Evolutionary conservation across 2,888 invertebrate species (phyloP).

Genomic region (Rhimphoctona megacephalus): DNA sequence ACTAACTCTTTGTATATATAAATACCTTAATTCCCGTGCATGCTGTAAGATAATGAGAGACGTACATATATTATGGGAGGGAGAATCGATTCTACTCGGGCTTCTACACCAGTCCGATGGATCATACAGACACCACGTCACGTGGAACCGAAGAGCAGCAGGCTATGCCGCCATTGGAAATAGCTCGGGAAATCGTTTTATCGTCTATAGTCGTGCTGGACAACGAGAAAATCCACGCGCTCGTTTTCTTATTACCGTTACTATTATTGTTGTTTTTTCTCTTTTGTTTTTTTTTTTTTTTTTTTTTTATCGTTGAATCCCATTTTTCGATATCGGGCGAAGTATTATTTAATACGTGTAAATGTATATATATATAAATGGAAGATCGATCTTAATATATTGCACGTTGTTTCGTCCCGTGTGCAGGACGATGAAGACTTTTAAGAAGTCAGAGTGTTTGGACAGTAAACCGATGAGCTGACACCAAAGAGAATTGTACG

Average conservation of each 20-base stretch:
- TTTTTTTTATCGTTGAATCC: background rate
- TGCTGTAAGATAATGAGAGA: background rate
- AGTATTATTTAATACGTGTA: background rate
- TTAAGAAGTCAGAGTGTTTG: conserved; percentile 19
- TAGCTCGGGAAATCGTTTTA: background rate
- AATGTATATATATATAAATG: conserved; percentile 45
- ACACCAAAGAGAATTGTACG: conserved; percentile 7
- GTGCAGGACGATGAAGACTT: conserved; percentile 21
- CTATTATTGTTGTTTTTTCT: background rate
- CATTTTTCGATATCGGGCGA: background rate
- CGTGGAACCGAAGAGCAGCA: no score
- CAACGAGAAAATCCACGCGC: background rate
- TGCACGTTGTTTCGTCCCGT: conserved; percentile 49
- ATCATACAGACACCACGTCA: background rate
- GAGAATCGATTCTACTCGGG: background rate
- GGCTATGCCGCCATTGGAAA: background rate
- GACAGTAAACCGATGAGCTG: background rate
- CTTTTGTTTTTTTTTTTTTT: background rate
- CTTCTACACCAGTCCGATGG: background rate
- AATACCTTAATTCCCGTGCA: background rate
- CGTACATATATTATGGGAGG: background rate
- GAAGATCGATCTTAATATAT: conserved; percentile 66
- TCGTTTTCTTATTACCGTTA: background rate
- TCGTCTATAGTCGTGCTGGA: background rate
- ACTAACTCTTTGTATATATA: background rate